Conservation (phyloP, 2,113 vertebrate genomes). For the Tachuris rubrigastra region DNA sequence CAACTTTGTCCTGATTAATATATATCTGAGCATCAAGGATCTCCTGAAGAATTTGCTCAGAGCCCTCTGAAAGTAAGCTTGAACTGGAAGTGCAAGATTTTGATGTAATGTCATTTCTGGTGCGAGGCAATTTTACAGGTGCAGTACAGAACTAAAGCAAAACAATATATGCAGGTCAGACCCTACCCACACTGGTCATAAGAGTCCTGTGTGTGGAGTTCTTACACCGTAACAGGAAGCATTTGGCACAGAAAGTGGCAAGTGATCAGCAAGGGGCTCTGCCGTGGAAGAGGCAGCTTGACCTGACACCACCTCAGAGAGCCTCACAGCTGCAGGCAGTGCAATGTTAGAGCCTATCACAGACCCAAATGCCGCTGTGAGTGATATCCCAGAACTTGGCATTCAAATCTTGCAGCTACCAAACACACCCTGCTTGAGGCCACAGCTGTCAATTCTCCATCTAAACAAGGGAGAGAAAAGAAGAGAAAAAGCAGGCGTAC, state of each 20-base stretch:
- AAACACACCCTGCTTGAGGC: constrained; percentile 63
- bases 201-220: neutral
- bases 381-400: constrained; percentile 60
- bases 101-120: neutral
- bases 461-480: constrained; percentile 11
- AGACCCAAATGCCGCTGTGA: constrained; percentile 49
- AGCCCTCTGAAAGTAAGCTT: neutral
- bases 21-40: neutral
- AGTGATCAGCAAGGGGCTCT: neutral
- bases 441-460: constrained; percentile 70
- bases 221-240: neutral
- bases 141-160: neutral
- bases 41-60: neutral
- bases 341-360: constrained; percentile 31
- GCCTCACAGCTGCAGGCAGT: constrained; percentile 57
- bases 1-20: neutral
- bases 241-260: neutral
- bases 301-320: constrained; percentile 52
- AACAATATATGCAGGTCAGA: neutral
- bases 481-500: neutral
- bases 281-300: neutral
- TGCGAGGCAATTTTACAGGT: neutral
- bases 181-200: neutral
- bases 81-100: neutral
- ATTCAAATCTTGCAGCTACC: constrained; percentile 63